phyloP scores from a whole-genome alignment of 1,140 invertebrate genomes.

The Ptiloglossa arizonensis region DNA sequence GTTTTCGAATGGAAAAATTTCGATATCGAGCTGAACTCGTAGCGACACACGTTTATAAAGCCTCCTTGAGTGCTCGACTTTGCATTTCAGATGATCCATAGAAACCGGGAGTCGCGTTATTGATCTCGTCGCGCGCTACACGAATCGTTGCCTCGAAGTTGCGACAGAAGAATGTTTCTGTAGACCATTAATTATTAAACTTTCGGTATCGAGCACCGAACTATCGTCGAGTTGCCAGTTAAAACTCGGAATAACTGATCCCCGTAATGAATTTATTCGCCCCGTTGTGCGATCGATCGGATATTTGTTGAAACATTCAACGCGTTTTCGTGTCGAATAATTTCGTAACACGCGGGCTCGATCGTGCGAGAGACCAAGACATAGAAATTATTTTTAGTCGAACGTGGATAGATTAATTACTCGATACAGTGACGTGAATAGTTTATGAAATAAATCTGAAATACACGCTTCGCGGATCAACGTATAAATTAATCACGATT shows the following conservation, averaged over 20 bases:
- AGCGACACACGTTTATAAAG: not conserved
- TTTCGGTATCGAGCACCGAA: not conserved
- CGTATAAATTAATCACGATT: too few relatives aligned
- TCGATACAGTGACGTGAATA: too few relatives aligned
- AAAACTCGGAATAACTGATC: not conserved
- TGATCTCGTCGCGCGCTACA: not conserved
- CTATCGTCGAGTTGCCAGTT: too few relatives aligned
- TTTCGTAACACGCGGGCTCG: not conserved
- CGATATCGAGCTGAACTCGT: not conserved
- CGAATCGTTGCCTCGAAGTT: not conserved
- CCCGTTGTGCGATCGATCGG: not conserved
- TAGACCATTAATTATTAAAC: constrained; percentile 15
- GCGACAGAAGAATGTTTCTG: not conserved
- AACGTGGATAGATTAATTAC: too few relatives aligned
- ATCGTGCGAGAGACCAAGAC: too few relatives aligned
- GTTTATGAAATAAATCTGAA: too few relatives aligned
- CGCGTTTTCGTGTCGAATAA: not conserved
- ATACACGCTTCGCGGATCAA: too few relatives aligned
- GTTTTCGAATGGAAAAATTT: not conserved
- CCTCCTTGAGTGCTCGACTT: not conserved
- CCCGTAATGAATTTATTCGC: not conserved
- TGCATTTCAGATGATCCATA: not conserved
- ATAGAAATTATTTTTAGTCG: too few relatives aligned
- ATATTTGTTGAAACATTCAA: not conserved
- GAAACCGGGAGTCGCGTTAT: not conserved